Conservation (phyloP, 2,113 vertebrate species). For the Clarias magur region DNA sequence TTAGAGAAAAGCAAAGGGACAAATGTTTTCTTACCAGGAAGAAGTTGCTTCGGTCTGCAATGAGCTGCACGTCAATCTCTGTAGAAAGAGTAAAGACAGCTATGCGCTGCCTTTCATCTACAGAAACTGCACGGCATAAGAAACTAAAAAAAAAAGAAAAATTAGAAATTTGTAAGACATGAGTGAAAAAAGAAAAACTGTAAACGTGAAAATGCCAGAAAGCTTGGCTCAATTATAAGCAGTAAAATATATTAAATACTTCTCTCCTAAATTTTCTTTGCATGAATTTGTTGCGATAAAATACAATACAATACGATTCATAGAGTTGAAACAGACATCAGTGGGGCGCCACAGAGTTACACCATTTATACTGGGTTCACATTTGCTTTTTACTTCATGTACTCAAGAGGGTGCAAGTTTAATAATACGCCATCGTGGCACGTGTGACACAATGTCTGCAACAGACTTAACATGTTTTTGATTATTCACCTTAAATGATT, state of each 20-base stretch:
- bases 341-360: background rate
- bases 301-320: background rate
- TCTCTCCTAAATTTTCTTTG: background rate
- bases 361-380: background rate
- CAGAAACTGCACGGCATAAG: slow-evolving; percentile 82
- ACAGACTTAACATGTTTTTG: background rate
- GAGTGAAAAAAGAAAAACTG: background rate
- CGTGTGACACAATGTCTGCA: background rate
- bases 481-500: background rate
- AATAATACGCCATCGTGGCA: background rate
- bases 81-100: slow-evolving; percentile 77
- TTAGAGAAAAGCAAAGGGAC: background rate
- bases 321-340: background rate
- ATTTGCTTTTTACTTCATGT: background rate
- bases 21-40: slow-evolving; percentile 79
- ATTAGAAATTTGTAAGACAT: background rate
- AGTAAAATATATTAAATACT: background rate
- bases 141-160: slow-evolving; percentile 69
- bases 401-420: background rate
- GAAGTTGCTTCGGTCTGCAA: slow-evolving; percentile 78
- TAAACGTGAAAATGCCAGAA: background rate
- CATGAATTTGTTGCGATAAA: background rate
- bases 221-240: background rate
- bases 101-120: slow-evolving; percentile 77
- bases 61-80: slow-evolving; percentile 78